phyloP scores from a whole-genome alignment of 2,888 invertebrate genomes.

The Drosophila infuscata region DNA sequence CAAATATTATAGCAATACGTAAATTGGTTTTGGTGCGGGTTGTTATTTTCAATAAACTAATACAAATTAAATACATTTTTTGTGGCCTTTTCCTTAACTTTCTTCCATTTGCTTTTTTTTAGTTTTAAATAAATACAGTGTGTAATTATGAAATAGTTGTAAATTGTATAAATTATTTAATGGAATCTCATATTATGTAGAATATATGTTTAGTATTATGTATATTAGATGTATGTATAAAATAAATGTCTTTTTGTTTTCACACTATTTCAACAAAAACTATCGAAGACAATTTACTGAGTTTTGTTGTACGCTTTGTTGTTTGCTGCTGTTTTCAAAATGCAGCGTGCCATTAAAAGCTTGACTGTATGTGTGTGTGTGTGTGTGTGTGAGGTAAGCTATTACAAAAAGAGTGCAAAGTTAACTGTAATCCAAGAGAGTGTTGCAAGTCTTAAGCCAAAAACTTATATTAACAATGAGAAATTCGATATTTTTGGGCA shows the following conservation, averaged over 20 bases:
- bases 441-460: constrained; percentile 15
- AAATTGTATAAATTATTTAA: constrained; percentile 32
- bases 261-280: constrained; percentile 20
- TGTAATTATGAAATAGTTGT: constrained; percentile 46
- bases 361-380: constrained; percentile 13
- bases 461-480: constrained; percentile 5
- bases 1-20: constrained; percentile 57
- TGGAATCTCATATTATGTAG: constrained; percentile 54
- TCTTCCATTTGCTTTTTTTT: not conserved
- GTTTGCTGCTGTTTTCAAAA: not conserved
- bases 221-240: constrained; percentile 38
- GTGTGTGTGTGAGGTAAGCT: not conserved
- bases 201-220: constrained; percentile 20
- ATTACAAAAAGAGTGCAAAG: not conserved
- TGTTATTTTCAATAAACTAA: constrained; percentile 66
- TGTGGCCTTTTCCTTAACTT: constrained; percentile 59
- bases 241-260: constrained; percentile 68
- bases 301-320: constrained; percentile 6
- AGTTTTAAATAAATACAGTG: constrained; percentile 61
- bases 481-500: constrained; percentile 28
- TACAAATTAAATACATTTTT: constrained; percentile 76
- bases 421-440: not conserved
- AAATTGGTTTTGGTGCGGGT: constrained; percentile 66
- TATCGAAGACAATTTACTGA: constrained; percentile 5
- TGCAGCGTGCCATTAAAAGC: constrained; percentile 13